Percentiles rank a stretch among this genome's conserved stretches.
These are phyloP conservation scores for Delia radicum DNA, from an alignment of 1,140 invertebrate species.

Conservation along the genomic window DNA sequence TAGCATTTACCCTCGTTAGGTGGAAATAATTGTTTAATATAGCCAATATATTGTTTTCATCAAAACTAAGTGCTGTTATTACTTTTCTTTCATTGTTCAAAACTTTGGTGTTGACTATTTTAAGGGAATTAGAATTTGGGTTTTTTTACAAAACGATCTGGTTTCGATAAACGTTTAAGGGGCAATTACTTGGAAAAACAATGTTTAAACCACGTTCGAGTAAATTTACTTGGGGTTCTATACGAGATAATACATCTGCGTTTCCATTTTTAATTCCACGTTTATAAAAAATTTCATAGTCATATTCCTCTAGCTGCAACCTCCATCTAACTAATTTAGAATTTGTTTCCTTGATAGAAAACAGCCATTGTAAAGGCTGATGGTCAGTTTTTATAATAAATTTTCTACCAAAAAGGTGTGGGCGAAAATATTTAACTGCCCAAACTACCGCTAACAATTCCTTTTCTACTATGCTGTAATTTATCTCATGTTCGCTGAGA, in stretches of 20 bases:
- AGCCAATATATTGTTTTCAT: not conserved
- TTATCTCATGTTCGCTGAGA: constrained; percentile 6
- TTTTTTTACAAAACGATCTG: not conserved
- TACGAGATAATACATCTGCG: constrained; percentile 4
- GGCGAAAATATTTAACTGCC: constrained; percentile 17
- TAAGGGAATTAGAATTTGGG: not conserved
- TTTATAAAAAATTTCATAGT: constrained; percentile 26
- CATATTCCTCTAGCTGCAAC: constrained; percentile 18
- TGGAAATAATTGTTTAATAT: constrained; percentile 2
- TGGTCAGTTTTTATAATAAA: constrained; percentile 20
- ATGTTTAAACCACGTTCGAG: not conserved
- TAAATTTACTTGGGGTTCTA: not conserved
- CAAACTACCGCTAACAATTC: constrained; percentile 22
- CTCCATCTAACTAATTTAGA: constrained; percentile 31
- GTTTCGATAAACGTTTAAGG: not conserved
- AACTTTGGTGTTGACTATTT: not conserved
- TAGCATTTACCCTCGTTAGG: not conserved
- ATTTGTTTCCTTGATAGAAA: not conserved
- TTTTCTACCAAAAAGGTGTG: constrained; percentile 19
- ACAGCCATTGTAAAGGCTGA: not conserved
- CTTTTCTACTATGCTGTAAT: constrained; percentile 7
- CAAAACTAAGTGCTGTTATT: not conserved
- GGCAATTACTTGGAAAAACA: not conserved
- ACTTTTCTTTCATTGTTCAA: constrained; percentile 7
- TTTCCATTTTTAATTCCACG: constrained; percentile 22